A percentile compares a stretch with the other conserved stretches of the same genome.
phyloP scores from a whole-genome alignment of 2,113 vertebrate species.

The Chlamydotis undulata region DNA sequence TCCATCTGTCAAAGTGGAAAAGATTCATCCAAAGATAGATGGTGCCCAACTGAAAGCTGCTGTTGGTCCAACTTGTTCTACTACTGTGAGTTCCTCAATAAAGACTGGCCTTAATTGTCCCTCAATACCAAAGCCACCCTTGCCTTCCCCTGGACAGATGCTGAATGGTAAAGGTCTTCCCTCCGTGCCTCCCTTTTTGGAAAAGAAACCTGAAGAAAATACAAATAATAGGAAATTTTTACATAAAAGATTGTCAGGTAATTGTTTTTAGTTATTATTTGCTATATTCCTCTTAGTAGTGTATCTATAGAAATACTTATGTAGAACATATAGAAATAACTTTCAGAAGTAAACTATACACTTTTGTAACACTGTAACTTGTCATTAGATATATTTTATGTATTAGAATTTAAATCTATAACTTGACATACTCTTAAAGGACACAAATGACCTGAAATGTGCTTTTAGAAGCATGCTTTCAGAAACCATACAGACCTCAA shows the following conservation, averaged over 20 bases:
- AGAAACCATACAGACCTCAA: not conserved
- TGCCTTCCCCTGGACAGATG: slow-evolving; percentile 93
- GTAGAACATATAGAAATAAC: not conserved
- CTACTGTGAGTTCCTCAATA: slow-evolving; percentile 96
- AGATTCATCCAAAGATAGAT: slow-evolving; percentile 93
- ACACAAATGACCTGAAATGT: not conserved
- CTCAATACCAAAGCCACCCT: slow-evolving; percentile 99
- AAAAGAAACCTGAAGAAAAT: slow-evolving; percentile 94
- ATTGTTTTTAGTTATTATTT: slow-evolving; percentile 7
- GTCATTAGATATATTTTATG: not conserved
- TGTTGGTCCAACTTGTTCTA: slow-evolving; percentile 87
- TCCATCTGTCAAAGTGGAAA: slow-evolving; percentile 94
- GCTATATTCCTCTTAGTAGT: not conserved
- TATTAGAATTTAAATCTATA: not conserved
- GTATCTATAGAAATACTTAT: not conserved
- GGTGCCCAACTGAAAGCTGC: slow-evolving; percentile 85
- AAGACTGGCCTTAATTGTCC: slow-evolving; percentile 99
- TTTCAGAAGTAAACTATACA: not conserved
- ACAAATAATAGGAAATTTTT: slow-evolving; percentile 91
- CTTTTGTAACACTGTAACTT: not conserved
- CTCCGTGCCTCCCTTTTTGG: slow-evolving; percentile 80
- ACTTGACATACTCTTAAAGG: not conserved
- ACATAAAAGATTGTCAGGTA: slow-evolving; percentile 95
- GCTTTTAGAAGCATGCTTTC: not conserved
- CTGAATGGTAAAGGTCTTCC: slow-evolving; percentile 96